Evolutionary conservation across 2,797 vertebrate genomes (phyloP).

Genomic region (Centropyge bicolor): DNA sequence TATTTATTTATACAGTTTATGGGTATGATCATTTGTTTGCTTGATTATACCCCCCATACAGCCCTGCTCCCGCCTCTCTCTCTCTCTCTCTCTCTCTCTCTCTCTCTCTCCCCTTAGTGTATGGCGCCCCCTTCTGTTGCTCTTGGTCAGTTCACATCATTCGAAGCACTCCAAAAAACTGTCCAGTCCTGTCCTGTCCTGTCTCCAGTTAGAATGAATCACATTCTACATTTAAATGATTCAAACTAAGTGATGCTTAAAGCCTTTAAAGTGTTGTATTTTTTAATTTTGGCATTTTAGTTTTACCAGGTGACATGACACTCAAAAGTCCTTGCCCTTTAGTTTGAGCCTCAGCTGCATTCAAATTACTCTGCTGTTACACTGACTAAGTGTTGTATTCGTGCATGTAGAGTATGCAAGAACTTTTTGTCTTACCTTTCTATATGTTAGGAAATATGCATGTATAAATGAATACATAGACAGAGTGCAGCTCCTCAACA

Average conservation of each 20-base stretch:
- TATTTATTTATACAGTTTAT: not conserved
- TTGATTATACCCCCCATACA: not conserved
- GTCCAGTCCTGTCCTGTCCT: too few relatives aligned
- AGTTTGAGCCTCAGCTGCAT: not conserved
- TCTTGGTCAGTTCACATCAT: not conserved
- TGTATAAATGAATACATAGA: not conserved
- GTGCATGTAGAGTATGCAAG: not conserved
- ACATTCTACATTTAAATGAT: not conserved
- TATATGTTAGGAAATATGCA: not conserved
- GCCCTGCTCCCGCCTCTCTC: too few relatives aligned
- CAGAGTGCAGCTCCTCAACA: not conserved
- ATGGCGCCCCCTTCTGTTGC: conserved; percentile 68
- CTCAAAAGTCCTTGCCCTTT: not conserved
- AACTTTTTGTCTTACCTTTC: not conserved
- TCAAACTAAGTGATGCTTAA: not conserved
- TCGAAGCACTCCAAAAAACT: not conserved
- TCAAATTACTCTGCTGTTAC: not conserved
- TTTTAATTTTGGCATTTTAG: not conserved
- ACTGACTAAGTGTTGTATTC: not conserved
- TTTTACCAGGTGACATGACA: not conserved
- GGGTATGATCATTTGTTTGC: not conserved
- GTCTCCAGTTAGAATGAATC: not conserved
- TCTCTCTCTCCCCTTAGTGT: conserved; percentile 45
- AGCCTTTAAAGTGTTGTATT: too few relatives aligned
- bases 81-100: not conserved